Evolutionary conservation across 2,113 vertebrate genomes (phyloP).

Genomic region (Periophthalmus modestus): DNA sequence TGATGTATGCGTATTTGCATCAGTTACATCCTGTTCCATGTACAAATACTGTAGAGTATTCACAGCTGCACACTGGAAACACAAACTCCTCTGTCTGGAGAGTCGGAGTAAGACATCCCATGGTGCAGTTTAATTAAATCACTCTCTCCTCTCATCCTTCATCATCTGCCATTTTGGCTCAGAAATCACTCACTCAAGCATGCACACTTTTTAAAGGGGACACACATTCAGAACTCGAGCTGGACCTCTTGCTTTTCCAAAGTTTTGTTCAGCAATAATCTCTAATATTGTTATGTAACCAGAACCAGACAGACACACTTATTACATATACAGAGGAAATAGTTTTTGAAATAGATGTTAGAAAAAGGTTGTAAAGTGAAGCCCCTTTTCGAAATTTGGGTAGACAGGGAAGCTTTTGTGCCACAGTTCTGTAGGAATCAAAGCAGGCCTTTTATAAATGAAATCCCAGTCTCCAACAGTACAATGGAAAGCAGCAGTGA

Average conservation of each 20-base stretch:
- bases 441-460: slow-evolving; percentile 66
- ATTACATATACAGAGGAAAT: slow-evolving; percentile 22
- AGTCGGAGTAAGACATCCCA: slow-evolving; percentile 62
- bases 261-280: slow-evolving; percentile 28
- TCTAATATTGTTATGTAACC: slow-evolving; percentile 43
- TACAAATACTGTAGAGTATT: slow-evolving; percentile 58
- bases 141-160: slow-evolving; percentile 61
- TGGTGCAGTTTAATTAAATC: slow-evolving; percentile 71
- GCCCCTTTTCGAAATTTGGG: slow-evolving; percentile 43
- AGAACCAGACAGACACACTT: not conserved
- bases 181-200: slow-evolving; percentile 53
- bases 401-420: slow-evolving; percentile 65
- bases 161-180: slow-evolving; percentile 67
- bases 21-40: slow-evolving; percentile 58
- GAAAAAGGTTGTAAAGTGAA: slow-evolving; percentile 40
- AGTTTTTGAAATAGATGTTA: slow-evolving; percentile 27
- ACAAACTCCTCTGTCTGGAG: slow-evolving; percentile 63
- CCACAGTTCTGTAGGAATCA: slow-evolving; percentile 53
- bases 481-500: slow-evolving; percentile 63
- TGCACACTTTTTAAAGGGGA: slow-evolving; percentile 47
- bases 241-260: slow-evolving; percentile 6
- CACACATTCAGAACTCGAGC: slow-evolving; percentile 31
- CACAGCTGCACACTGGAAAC: slow-evolving; percentile 62
- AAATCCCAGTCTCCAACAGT: slow-evolving; percentile 39
- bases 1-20: no score